A percentile compares a stretch with the other conserved stretches of the same genome.
These are phyloP conservation scores for Glyphotaelius pellucidus DNA, from an alignment of 2,888 invertebrate species.

Conservation along the genomic window DNA sequence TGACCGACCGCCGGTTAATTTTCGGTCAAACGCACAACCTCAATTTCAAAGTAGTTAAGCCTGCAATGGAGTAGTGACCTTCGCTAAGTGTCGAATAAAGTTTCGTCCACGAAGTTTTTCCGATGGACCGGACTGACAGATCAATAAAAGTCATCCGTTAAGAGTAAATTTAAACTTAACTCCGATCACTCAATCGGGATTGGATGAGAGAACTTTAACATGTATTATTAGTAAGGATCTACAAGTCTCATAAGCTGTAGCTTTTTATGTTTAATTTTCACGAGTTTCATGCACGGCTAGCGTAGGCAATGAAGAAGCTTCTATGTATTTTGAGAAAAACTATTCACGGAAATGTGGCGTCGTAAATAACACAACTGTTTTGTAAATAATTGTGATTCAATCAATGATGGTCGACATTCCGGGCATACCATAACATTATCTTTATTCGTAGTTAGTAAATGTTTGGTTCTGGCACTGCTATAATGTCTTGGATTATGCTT, in stretches of 20 bases:
- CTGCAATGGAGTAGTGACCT: background rate
- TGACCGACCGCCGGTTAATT: background rate
- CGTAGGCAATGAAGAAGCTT: background rate
- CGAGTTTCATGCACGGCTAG: background rate
- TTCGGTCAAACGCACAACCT: background rate
- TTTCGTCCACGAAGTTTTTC: background rate
- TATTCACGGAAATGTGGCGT: background rate
- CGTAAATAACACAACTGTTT: background rate
- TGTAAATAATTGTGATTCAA: background rate
- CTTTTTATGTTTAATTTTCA: background rate
- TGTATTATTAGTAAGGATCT: background rate
- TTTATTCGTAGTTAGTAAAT: background rate
- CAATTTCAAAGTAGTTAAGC: background rate
- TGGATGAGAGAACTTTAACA: background rate
- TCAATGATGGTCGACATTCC: background rate
- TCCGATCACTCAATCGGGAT: background rate
- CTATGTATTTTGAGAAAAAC: background rate
- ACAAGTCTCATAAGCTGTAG: background rate
- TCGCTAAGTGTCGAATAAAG: background rate
- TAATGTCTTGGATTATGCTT: no score
- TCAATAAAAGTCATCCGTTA: background rate
- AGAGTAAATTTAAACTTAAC: background rate
- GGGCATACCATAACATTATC: background rate
- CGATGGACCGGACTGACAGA: background rate
- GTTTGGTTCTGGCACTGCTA: background rate